These are phyloP conservation scores for Zeugodacus cucurbitae DNA, from an alignment of 1,140 invertebrate genomes.

Conservation along the genomic window DNA sequence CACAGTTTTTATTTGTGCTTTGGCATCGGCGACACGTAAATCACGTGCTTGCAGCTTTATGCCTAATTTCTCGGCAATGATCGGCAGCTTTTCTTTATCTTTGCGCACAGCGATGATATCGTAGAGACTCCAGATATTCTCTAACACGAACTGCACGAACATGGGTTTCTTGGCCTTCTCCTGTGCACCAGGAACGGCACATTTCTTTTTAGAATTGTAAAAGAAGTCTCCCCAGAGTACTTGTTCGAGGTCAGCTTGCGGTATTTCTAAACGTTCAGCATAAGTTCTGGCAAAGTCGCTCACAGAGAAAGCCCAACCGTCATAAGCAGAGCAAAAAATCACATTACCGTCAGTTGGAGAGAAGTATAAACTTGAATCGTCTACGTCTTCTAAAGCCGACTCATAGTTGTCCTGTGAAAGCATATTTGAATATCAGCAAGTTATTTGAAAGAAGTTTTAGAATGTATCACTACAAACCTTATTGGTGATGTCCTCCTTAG, in stretches of 20 bases:
- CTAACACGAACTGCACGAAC: conserved; percentile 95
- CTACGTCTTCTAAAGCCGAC: conserved; percentile 84
- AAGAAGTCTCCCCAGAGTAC: conserved; percentile 97
- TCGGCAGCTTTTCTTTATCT: conserved; percentile 83
- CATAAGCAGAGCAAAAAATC: conserved; percentile 93
- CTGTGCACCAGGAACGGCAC: conserved; percentile 90
- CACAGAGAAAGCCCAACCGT: conserved; percentile 96
- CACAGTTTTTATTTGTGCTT: conserved; percentile 83
- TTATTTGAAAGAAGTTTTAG: neutral
- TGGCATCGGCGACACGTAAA: conserved; percentile 80
- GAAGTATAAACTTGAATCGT: conserved; percentile 92
- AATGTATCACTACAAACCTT: conserved; percentile 45
- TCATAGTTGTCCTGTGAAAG: conserved; percentile 73
- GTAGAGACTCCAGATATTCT: conserved; percentile 94
- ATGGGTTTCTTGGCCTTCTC: conserved; percentile 95
- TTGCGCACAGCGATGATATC: conserved; percentile 81
- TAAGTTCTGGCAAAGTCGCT: conserved; percentile 90
- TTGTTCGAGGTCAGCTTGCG: conserved; percentile 75
- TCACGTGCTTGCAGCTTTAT: conserved; percentile 84
- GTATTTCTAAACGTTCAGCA: conserved; percentile 79
- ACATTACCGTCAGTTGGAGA: conserved; percentile 94
- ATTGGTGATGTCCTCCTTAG: conserved; percentile 69
- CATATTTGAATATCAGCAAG: neutral
- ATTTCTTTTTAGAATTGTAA: conserved; percentile 87
- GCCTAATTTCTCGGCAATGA: conserved; percentile 83